A percentile compares a stretch with the other conserved stretches of the same genome.
These are phyloP conservation scores for Genyomyrus donnyi DNA, from an alignment of 2,113 vertebrate species.

Conservation along the genomic window DNA sequence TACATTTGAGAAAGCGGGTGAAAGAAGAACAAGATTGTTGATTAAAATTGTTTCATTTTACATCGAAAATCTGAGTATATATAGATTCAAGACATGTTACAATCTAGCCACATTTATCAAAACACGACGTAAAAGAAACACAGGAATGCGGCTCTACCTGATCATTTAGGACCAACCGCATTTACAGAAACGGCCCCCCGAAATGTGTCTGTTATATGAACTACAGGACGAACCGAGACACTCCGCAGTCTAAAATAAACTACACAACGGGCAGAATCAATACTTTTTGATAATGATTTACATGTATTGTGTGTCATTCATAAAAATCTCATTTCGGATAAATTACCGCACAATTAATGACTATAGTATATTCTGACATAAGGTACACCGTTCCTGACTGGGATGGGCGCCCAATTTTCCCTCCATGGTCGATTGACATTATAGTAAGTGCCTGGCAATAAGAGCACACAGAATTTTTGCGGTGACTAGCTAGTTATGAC, in stretches of 20 bases:
- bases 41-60: not conserved
- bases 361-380: not conserved
- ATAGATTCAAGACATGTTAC: not conserved
- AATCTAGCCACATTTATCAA: not conserved
- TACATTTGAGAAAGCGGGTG: not conserved
- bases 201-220: not conserved
- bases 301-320: not conserved
- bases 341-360: not conserved
- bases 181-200: not conserved
- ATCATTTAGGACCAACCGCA: not conserved
- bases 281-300: not conserved
- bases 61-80: not conserved
- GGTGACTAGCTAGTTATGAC: not conserved
- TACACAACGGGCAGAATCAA: not conserved
- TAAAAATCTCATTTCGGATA: not conserved
- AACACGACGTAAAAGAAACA: not conserved
- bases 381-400: no score
- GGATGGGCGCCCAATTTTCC: constrained; percentile 62
- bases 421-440: constrained; percentile 38
- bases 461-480: not conserved
- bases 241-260: not conserved
- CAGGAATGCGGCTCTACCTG: not conserved
- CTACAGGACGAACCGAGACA: not conserved
- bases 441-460: not conserved
- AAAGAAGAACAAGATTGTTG: not conserved